Base-by-base conservation (phyloP, 2,113 vertebrate species). In the Elaphurus davidianus region DNA sequence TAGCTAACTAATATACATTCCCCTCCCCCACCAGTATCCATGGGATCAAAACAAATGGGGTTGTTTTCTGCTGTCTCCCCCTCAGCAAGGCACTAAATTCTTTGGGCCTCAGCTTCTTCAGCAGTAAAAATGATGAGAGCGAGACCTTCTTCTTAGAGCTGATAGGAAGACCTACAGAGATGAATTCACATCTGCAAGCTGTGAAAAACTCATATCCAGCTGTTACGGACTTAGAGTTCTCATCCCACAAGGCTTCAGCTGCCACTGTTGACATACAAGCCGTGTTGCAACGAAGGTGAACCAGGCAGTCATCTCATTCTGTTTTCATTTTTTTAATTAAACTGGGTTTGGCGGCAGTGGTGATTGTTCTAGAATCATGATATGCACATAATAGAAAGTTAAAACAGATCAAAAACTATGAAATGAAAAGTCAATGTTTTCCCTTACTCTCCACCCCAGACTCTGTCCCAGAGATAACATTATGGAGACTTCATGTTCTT, bases 211-310 rank as follows among this genome's bases (percentile, higher is more conserved):
- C 82, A 30, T 15, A 33, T 2, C 7, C 4, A n/a, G 16, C 83
- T 55, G 33, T 27, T 62, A 52, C 5, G 3, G 7, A 36, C 55
- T 33, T 16, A 21, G 40, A 45, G 33, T n/a, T 27, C 50, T 84
- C 36, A 9, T 15, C 9, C 30, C 1, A 0, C 40, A 3, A 6
- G 55, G 33, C n/a, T 27, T 6, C 55, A 23, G 9, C 64, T 5
- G 30, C 27, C 28, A 10, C 43, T 50, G 27, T 33, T n/a, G 11
- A 54, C 43, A 21, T n/a, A 1, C 16, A 30, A 12, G 36, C 21
- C 59, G 19, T 64, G n/a, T 11, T 14, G 47, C 16, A 1, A 9
- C n/a, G 7, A 59, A 82, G 2, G n/a, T 55, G 33, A 14, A 83
- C 17, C 11, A 59, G 50, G 30, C 47, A n/a, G 40, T 28, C 76